phyloP scores from a whole-genome alignment of 2,113 vertebrate genomes.

The Dermatemys mawii region DNA sequence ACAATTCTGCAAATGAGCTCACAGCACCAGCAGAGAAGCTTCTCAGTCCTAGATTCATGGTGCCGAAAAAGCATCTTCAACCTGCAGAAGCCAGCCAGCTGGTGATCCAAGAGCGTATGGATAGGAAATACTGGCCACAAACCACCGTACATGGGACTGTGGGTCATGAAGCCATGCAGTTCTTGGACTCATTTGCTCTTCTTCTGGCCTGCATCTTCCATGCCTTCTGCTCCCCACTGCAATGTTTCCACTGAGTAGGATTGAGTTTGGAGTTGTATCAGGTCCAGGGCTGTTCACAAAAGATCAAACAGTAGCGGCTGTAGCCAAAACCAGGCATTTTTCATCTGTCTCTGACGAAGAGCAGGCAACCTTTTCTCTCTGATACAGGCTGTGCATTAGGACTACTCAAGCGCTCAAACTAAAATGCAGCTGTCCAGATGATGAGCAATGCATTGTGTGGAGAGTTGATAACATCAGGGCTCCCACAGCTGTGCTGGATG shows the following conservation, averaged over 20 bases:
- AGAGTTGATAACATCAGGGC: background rate
- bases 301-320: slow-evolving; percentile 55
- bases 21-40: background rate
- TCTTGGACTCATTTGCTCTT: slow-evolving; percentile 58
- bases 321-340: slow-evolving; percentile 62
- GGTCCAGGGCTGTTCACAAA: slow-evolving; percentile 58
- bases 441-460: slow-evolving; percentile 20
- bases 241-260: slow-evolving; percentile 29
- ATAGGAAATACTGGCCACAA: slow-evolving; percentile 50
- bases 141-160: slow-evolving; percentile 42
- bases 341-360: slow-evolving; percentile 63
- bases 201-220: slow-evolving; percentile 20
- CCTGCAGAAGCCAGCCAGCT: slow-evolving; percentile 21
- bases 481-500: background rate
- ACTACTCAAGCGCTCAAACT: slow-evolving; percentile 34
- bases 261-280: slow-evolving; percentile 56
- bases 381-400: background rate
- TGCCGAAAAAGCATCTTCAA: background rate
- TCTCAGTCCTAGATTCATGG: background rate
- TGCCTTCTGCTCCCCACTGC: slow-evolving; percentile 32
- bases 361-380: slow-evolving; percentile 59
- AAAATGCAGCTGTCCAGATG: slow-evolving; percentile 28
- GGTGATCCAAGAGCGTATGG: background rate
- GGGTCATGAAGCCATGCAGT: slow-evolving; percentile 52
- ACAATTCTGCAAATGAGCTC: background rate